A percentile compares a stretch with the other conserved stretches of the same genome.
phyloP scores from a whole-genome alignment of 2,797 vertebrate species.

The Fistularia commersonii region DNA sequence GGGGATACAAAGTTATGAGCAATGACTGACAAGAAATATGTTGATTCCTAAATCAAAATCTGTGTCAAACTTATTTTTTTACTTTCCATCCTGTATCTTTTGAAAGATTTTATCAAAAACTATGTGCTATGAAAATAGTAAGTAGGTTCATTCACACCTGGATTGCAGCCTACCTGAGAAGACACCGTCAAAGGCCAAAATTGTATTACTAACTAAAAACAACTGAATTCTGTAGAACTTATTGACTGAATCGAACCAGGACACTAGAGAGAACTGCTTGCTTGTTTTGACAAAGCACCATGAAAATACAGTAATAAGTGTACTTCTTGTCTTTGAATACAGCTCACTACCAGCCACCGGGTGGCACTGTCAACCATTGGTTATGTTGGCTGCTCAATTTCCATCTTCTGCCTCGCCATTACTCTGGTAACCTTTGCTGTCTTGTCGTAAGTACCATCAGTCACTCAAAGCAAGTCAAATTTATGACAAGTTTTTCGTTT shows the following conservation, averaged over 20 bases:
- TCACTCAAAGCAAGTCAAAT: not conserved
- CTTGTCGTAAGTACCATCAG: slow-evolving; percentile 87
- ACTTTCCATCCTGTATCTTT: not conserved
- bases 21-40: too few species aligned
- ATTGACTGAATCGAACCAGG: too few species aligned
- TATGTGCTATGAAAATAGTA: slow-evolving; percentile 1
- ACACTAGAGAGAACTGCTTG: not conserved
- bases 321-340: slow-evolving; percentile 32
- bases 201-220: too few species aligned
- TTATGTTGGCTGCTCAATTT: slow-evolving; percentile 92
- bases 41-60: too few species aligned
- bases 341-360: slow-evolving; percentile 86
- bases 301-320: not conserved
- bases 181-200: slow-evolving; percentile 1
- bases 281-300: not conserved
- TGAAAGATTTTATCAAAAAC: slow-evolving; percentile 2
- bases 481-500: too few species aligned
- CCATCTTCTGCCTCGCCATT: slow-evolving; percentile 88
- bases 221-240: too few species aligned
- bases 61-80: too few species aligned
- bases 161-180: slow-evolving; percentile 2
- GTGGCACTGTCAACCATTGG: slow-evolving; percentile 94
- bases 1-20: too few species aligned
- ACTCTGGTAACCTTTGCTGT: slow-evolving; percentile 93
- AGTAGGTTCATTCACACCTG: not conserved